Conservation (phyloP, 2,113 vertebrate genomes). For the Neogale vison region DNA sequence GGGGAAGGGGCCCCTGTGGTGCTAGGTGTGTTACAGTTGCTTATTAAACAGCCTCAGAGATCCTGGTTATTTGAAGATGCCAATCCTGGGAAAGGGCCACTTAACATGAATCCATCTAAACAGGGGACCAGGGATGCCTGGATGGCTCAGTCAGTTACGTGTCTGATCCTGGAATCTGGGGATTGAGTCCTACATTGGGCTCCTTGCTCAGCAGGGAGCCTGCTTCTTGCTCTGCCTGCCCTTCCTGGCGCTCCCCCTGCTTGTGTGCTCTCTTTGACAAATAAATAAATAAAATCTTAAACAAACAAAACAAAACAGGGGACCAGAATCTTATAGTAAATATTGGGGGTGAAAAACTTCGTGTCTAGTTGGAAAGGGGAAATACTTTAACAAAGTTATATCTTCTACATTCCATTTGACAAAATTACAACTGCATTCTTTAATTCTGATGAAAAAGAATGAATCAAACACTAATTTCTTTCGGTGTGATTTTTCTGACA, state of each 20-base stretch:
- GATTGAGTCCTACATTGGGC: too few relatives aligned
- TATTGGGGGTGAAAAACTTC: accelerated
- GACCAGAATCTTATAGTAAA: not conserved
- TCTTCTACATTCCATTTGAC: not conserved
- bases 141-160: too few relatives aligned
- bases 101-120: not conserved
- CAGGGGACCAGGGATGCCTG: not conserved
- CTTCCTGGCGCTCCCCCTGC: too few relatives aligned
- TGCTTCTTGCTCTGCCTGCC: too few relatives aligned
- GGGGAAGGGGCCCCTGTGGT: not conserved
- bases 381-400: not conserved
- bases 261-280: too few relatives aligned
- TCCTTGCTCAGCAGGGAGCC: too few relatives aligned
- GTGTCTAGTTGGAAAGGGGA: not conserved
- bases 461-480: not conserved
- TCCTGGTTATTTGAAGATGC: not conserved
- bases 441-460: not conserved
- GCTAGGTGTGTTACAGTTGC: not conserved
- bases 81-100: not conserved
- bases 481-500: not conserved
- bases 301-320: not conserved
- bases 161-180: too few relatives aligned
- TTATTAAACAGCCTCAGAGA: not conserved
- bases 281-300: too few relatives aligned
- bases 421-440: not conserved